Evolutionary conservation across 1,140 invertebrate species (phyloP).

Genomic region (Nasonia longicornis): DNA sequence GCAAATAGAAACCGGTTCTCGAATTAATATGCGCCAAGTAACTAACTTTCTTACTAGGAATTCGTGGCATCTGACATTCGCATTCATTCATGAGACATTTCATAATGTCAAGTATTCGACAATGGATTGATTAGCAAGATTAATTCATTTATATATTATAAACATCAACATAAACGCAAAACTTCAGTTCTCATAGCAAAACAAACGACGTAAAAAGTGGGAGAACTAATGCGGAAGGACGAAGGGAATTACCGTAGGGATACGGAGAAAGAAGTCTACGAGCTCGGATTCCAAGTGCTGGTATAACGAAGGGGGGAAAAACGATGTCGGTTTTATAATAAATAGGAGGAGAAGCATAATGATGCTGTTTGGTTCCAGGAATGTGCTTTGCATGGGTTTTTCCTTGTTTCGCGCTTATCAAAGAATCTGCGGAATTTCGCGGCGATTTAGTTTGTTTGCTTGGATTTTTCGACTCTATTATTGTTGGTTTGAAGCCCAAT

Average conservation of each 20-base stretch:
- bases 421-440: background rate
- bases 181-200: background rate
- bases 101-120: background rate
- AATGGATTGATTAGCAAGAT: too few relatives aligned
- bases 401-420: background rate
- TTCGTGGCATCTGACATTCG: background rate
- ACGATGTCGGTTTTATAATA: conserved; percentile 29
- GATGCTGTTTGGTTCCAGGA: conserved; percentile 11
- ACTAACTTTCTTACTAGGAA: background rate
- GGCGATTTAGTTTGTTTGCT: background rate
- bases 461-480: background rate
- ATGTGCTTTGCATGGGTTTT: conserved; percentile 25
- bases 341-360: conserved; percentile 22
- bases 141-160: too few relatives aligned
- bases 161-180: too few relatives aligned
- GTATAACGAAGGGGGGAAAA: conserved; percentile 16
- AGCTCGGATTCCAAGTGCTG: background rate
- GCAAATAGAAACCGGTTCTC: background rate
- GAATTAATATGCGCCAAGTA: background rate
- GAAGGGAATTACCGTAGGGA: background rate
- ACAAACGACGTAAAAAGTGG: conserved; percentile 11
- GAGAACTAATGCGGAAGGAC: conserved; percentile 35
- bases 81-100: background rate
- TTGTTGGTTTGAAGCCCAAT: background rate
- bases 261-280: conserved; percentile 1